Conservation (phyloP, 2,113 vertebrate species). For the Gracilinanus agilis region DNA sequence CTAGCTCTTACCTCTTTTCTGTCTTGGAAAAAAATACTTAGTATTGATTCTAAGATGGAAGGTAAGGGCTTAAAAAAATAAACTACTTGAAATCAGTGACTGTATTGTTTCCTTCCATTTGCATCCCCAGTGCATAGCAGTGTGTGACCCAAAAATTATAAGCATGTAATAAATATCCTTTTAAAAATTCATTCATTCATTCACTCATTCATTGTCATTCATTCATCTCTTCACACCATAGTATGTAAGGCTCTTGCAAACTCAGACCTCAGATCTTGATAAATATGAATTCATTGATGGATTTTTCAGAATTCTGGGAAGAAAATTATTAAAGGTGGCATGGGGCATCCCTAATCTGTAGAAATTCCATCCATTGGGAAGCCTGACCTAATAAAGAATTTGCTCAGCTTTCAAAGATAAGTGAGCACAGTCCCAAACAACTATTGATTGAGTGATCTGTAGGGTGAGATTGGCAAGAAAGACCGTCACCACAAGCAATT, state of each 20-base stretch:
- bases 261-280: neutral
- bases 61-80: too few relatives aligned
- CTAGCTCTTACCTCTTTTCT: too few relatives aligned
- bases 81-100: neutral
- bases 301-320: neutral
- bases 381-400: constrained; percentile 4
- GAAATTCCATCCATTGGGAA: neutral
- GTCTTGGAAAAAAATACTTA: too few relatives aligned
- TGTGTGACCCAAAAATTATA: neutral
- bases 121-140: neutral
- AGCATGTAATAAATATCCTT: neutral
- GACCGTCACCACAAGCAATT: neutral
- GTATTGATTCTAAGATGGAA: too few relatives aligned
- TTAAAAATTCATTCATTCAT: neutral
- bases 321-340: neutral
- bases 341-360: neutral
- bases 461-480: neutral
- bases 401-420: neutral
- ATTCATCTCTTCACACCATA: neutral
- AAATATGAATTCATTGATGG: neutral
- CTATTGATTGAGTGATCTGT: neutral
- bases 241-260: neutral
- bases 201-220: neutral
- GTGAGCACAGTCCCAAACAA: neutral
- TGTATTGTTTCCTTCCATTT: neutral